Evolutionary conservation across 2,113 vertebrate species (phyloP), one percentile per base, ranked within the genome.

Genomic region (Leiothrix lutea): DNA sequence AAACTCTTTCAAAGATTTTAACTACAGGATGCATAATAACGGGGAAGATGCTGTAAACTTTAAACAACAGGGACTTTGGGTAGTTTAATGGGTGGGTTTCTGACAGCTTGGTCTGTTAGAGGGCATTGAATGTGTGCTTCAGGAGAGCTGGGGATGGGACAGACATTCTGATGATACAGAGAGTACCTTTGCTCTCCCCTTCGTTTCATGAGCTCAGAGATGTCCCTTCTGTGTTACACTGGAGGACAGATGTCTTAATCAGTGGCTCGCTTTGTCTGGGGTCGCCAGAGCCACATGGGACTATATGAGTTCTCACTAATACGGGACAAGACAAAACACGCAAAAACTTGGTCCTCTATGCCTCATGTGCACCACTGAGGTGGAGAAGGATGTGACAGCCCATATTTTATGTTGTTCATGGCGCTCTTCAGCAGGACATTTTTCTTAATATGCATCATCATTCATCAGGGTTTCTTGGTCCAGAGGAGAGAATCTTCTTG

Each of bases 181-280:
- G 12, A 15, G 9, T 54, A 9, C 13, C 42, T 53, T 60, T 86
- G 33, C 67, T 40, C 26, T 82, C 9, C 12, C 3, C 1, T 64
- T 67, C 14, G 12, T n/a, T 53, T 86, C 48, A 17, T 40, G 31
- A 88, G 12, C 40, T 82, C 58, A 36, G 66, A 57, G 26, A 18
- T 1, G 2, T 25, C 31, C 2, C 7, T 4, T 2, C 31, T 28
- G 33, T 29, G 21, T 51, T 36, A 36, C 5, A 4, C 1, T n/a
- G 72, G 23, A 29, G 56, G 29, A 36, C 22, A 60, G 57, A 40
- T 40, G 5, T 29, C 28, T 53, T 36, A 50, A 62, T 29, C 23
- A 24, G 33, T 15, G 28, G 5, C 11, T 74, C 23, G 14, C 29
- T 47, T 6, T 38, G 21, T 47, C 35, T 79, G 16, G 50, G 35